Evolutionary conservation across 2,797 vertebrate genomes (phyloP).

Genomic region (Acanthurus tractus): DNA sequence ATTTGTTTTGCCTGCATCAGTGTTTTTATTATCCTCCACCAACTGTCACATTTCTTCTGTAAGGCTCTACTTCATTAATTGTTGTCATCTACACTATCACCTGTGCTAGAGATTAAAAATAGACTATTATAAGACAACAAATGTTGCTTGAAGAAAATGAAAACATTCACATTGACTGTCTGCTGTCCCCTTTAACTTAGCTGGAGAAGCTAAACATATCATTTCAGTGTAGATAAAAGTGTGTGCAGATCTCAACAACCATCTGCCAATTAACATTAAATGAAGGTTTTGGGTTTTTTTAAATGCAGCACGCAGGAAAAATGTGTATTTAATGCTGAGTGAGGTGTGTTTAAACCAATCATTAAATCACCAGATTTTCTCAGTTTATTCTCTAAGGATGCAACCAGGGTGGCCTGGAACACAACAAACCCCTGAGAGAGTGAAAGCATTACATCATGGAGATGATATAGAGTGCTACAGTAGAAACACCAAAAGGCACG

Average conservation of each 20-base stretch:
- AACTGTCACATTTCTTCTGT: not conserved
- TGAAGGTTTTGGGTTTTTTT: conserved; percentile 49
- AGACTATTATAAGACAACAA: not conserved
- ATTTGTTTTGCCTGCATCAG: conserved; percentile 3
- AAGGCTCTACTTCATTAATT: not conserved
- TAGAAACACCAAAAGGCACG: conserved; percentile 32
- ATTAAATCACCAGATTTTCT: conserved; percentile 10
- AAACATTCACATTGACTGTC: conserved; percentile 1
- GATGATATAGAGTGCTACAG: conserved; percentile 17
- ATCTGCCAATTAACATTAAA: conserved; percentile 47
- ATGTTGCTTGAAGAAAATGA: not conserved
- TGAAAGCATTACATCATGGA: conserved; percentile 1
- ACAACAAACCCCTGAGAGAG: not conserved
- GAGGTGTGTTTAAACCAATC: conserved; percentile 32
- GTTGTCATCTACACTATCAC: not conserved
- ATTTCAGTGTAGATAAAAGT: conserved; percentile 42
- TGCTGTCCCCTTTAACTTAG: conserved; percentile 43
- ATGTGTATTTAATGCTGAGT: conserved; percentile 30
- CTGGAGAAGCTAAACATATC: conserved; percentile 25
- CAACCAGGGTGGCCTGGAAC: not conserved
- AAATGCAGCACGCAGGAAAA: conserved; percentile 41
- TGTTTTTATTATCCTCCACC: not conserved
- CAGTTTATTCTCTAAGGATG: conserved; percentile 9
- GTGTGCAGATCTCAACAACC: conserved; percentile 42
- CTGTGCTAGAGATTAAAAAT: not conserved